Percentiles rank a stretch among this genome's conserved stretches.
Evolutionary conservation across 2,797 vertebrate species (phyloP).

Genomic region (Sphenodon punctatus): DNA sequence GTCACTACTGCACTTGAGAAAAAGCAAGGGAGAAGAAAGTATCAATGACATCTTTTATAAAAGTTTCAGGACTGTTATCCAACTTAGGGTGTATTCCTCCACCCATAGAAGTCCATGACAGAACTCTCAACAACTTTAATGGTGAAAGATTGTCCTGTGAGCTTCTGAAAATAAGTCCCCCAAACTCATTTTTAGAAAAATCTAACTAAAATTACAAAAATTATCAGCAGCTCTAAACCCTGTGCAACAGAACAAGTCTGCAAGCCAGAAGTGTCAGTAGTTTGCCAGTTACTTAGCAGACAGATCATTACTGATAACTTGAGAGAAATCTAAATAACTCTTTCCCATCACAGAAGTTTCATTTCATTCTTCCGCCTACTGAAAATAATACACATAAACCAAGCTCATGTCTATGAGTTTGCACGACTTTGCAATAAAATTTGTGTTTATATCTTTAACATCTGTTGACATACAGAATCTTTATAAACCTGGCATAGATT

Average conservation of each 20-base stretch:
- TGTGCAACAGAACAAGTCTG: constrained; percentile 48
- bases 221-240: constrained; percentile 15
- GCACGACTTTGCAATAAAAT: constrained; percentile 72
- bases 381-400: constrained; percentile 75
- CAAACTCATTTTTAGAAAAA: constrained; percentile 30
- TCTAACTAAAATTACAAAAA: constrained; percentile 35
- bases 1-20: not conserved
- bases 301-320: constrained; percentile 56
- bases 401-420: constrained; percentile 73
- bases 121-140: no score
- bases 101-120: no score
- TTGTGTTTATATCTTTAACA: constrained; percentile 73
- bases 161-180: not conserved
- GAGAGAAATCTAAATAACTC: constrained; percentile 23
- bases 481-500: constrained; percentile 77
- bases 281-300: constrained; percentile 69
- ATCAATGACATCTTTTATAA: not conserved
- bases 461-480: constrained; percentile 76
- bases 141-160: no score
- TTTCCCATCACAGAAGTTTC: constrained; percentile 66
- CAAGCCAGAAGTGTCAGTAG: constrained; percentile 67
- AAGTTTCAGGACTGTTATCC: not conserved
- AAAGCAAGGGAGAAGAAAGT: not conserved
- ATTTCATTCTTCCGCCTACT: constrained; percentile 62
- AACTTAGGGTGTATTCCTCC: no score